Conservation (phyloP, 2,113 vertebrate genomes). For the Cinclus cinclus region DNA sequence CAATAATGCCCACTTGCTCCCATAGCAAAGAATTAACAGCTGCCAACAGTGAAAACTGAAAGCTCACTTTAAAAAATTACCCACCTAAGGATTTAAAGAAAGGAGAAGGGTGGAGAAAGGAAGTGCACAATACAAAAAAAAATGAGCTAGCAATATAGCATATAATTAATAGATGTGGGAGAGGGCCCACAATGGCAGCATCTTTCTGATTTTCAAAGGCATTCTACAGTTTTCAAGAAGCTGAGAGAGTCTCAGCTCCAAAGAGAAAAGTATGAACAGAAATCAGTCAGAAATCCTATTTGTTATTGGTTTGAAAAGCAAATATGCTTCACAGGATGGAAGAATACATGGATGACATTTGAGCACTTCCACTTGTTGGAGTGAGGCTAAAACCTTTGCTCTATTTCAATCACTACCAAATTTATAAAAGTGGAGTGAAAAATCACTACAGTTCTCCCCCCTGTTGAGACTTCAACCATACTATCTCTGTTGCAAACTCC, state of each 20-base stretch:
- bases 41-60: background rate
- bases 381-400: background rate
- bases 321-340: background rate
- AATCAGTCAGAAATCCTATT: background rate
- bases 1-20: background rate
- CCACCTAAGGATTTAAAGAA: background rate
- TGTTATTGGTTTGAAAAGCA: background rate
- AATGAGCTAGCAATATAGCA: background rate
- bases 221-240: background rate
- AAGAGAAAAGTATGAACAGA: background rate
- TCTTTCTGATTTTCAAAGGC: background rate
- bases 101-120: background rate
- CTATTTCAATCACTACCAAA: background rate
- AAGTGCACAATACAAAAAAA: background rate
- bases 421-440: background rate
- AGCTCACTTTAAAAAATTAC: background rate
- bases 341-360: background rate
- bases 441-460: background rate
- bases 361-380: background rate
- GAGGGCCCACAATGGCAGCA: background rate
- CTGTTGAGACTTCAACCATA: background rate
- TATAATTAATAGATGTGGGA: background rate
- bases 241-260: background rate
- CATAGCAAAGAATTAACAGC: background rate
- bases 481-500: background rate